phyloP scores from a whole-genome alignment of 2,888 invertebrate species.

The Rugalucina vietnamica region DNA sequence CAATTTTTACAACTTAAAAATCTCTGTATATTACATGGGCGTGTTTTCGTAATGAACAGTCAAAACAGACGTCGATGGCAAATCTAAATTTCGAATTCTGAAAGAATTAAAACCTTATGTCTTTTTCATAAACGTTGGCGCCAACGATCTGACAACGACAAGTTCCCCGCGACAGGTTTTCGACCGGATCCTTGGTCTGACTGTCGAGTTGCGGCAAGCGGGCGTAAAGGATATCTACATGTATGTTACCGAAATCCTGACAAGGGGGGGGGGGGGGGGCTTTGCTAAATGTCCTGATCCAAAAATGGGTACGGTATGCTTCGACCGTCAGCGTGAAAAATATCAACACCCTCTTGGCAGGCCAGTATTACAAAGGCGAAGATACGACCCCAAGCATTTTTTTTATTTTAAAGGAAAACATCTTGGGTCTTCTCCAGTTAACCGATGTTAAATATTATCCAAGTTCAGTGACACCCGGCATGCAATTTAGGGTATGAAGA shows the following conservation, averaged over 20 bases:
- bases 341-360: not conserved
- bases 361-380: too few relatives aligned
- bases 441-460: too few relatives aligned
- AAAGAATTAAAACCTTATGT: not conserved
- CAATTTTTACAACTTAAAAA: too few relatives aligned
- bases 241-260: not conserved
- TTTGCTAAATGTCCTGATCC: conserved; percentile 1
- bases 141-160: not conserved
- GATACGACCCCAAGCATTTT: too few relatives aligned
- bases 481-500: too few relatives aligned
- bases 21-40: too few relatives aligned
- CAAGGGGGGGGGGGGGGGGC: not conserved
- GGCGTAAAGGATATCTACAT: not conserved
- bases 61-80: not conserved
- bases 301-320: not conserved
- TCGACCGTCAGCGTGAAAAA: not conserved
- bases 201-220: not conserved
- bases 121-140: not conserved
- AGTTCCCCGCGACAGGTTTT: not conserved
- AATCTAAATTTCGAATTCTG: not conserved
- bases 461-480: too few relatives aligned
- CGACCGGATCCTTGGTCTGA: not conserved
- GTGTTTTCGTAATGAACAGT: too few relatives aligned
- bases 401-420: too few relatives aligned
- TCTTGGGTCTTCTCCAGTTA: too few relatives aligned